Evolutionary conservation across 2,797 vertebrate genomes (phyloP).

Genomic region (Eulemur coronatus): DNA sequence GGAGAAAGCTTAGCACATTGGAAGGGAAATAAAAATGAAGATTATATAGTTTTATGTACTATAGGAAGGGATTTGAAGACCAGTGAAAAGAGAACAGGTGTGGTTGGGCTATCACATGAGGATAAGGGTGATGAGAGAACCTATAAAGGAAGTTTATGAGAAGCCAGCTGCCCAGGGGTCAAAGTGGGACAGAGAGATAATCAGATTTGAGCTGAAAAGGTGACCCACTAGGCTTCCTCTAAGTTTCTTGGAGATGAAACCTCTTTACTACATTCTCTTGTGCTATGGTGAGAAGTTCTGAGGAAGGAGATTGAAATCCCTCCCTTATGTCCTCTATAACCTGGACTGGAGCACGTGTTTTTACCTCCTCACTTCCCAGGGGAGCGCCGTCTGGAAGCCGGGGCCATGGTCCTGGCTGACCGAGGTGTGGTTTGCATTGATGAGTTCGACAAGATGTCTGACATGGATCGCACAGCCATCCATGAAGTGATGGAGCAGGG

Average conservation of each 20-base stretch:
- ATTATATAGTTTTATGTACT: not conserved
- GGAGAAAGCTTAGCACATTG: not conserved
- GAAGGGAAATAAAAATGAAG: not conserved
- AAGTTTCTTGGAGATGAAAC: not conserved
- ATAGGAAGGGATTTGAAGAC: not conserved
- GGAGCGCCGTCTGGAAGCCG: constrained; percentile 94
- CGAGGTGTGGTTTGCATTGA: constrained; percentile 98
- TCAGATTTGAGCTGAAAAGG: not conserved
- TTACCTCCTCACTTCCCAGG: constrained; percentile 80
- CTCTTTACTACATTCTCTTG: not conserved
- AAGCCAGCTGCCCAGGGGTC: not conserved
- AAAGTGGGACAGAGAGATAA: not conserved
- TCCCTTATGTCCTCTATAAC: not conserved
- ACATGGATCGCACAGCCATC: constrained; percentile 98
- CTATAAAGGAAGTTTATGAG: not conserved
- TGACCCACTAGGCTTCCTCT: not conserved
- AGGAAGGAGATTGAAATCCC: not conserved
- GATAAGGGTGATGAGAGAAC: not conserved
- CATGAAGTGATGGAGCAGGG: constrained; percentile 99
- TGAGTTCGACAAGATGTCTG: constrained; percentile 99
- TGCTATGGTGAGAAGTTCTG: not conserved
- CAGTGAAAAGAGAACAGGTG: not conserved
- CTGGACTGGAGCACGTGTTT: not conserved
- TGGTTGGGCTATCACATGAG: not conserved
- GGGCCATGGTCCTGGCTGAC: constrained; percentile 97